Conservation (phyloP, 2,888 invertebrate genomes). For the Mesopsocus fuscifrons region DNA sequence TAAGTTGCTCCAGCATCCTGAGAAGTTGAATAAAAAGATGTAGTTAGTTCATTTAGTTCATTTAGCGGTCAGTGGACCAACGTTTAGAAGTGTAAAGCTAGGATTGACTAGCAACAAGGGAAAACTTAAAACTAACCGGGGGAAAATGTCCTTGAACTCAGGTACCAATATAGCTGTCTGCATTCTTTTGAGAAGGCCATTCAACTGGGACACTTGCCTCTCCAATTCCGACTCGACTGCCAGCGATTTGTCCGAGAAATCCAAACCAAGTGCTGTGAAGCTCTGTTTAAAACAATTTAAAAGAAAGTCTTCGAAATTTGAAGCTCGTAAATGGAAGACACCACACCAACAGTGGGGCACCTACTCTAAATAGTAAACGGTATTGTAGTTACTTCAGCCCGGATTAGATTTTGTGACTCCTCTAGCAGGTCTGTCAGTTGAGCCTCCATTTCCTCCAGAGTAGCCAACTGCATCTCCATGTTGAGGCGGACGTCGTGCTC, state of each 20-base stretch:
- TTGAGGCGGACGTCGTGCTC: constrained; percentile 38
- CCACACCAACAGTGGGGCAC: too few relatives aligned
- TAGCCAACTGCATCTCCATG: constrained; percentile 38
- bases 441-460: constrained; percentile 30
- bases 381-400: constrained; percentile 28
- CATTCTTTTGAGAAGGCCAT: constrained; percentile 24
- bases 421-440: constrained; percentile 25
- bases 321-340: too few relatives aligned
- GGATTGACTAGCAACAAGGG: too few relatives aligned
- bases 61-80: too few relatives aligned
- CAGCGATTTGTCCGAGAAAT: too few relatives aligned
- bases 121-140: too few relatives aligned
- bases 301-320: too few relatives aligned
- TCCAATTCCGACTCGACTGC: constrained; percentile 20
- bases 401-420: constrained; percentile 27
- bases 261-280: too few relatives aligned
- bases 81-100: too few relatives aligned
- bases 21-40: constrained; percentile 10
- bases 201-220: constrained; percentile 23
- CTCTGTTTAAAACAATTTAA: too few relatives aligned
- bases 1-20: constrained; percentile 32
- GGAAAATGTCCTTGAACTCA: constrained; percentile 26
- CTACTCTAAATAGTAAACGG: too few relatives aligned
- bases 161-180: constrained; percentile 25
- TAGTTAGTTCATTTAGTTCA: too few relatives aligned